These are phyloP conservation scores for Cryptomyrus ogoouensis DNA, from an alignment of 2,113 vertebrate genomes.

Conservation along the genomic window DNA sequence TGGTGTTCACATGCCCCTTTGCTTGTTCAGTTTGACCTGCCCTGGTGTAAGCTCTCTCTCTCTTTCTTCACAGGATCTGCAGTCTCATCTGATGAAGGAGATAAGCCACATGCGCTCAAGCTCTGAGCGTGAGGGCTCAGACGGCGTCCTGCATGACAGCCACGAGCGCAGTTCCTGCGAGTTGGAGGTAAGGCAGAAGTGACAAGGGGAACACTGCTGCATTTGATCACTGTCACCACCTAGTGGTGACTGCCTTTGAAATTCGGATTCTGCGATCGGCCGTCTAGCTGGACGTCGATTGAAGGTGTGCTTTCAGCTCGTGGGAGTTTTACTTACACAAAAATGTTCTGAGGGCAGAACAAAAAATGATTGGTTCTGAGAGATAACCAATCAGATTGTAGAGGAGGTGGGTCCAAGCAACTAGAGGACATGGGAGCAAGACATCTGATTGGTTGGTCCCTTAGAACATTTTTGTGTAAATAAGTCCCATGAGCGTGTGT, in stretches of 20 bases:
- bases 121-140: slow-evolving; percentile 67
- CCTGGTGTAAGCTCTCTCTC: background rate
- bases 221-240: slow-evolving; percentile 3
- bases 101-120: slow-evolving; percentile 77
- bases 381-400: background rate
- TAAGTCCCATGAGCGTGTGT: no score
- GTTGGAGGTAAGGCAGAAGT: slow-evolving; percentile 70
- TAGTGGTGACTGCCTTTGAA: background rate
- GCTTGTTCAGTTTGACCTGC: background rate
- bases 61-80: slow-evolving; percentile 71
- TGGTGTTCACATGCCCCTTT: background rate
- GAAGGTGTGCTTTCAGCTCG: background rate
- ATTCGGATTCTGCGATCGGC: background rate
- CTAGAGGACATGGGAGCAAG: no score
- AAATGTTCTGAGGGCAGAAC: no score
- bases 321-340: no score
- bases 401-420: no score
- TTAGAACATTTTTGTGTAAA: no score
- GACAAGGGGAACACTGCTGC: background rate
- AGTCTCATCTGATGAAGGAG: slow-evolving; percentile 76
- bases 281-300: background rate
- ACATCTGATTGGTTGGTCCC: no score
- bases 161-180: slow-evolving; percentile 64
- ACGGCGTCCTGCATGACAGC: slow-evolving; percentile 43
- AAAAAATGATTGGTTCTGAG: no score